Conservation (phyloP, 2,888 invertebrate species). For the Watsonalla binaria region DNA sequence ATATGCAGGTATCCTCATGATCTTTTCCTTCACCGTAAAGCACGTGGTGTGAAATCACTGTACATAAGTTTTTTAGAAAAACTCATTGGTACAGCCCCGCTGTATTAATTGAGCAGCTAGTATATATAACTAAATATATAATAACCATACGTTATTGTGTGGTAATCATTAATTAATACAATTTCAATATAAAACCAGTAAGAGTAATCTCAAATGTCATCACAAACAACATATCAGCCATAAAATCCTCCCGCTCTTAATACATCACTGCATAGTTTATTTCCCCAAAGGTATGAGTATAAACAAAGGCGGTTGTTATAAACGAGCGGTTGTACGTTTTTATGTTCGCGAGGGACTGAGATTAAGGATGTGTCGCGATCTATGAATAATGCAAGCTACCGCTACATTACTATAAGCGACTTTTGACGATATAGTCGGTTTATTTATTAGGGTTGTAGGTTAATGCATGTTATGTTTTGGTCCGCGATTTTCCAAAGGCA, state of each 20-base stretch:
- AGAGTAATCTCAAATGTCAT: not conserved
- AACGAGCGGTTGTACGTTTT: constrained; percentile 33
- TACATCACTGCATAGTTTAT: not conserved
- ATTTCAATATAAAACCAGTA: too few species aligned
- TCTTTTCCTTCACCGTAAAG: too few species aligned
- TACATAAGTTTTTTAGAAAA: too few species aligned
- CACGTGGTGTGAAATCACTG: too few species aligned
- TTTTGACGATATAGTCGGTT: constrained; percentile 21
- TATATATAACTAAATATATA: too few species aligned
- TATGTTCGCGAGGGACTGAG: constrained; percentile 16
- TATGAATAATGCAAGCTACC: constrained; percentile 53
- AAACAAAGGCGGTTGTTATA: constrained; percentile 35
- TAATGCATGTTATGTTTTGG: not conserved
- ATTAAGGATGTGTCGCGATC: constrained; percentile 25
- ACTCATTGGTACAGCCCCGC: too few species aligned
- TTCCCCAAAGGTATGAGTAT: constrained; percentile 12
- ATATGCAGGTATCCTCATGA: too few species aligned
- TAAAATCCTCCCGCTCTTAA: not conserved
- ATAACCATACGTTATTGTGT: too few species aligned
- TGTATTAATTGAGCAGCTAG: too few species aligned
- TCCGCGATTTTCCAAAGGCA: not conserved
- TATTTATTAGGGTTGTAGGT: constrained; percentile 4
- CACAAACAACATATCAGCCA: not conserved
- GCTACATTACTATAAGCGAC: constrained; percentile 28
- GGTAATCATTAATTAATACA: too few species aligned